Percentiles rank a stretch among this genome's conserved stretches.
These are phyloP conservation scores for Drosophila pseudoobscura DNA, from an alignment of 1,140 invertebrate species.

Conservation along the genomic window DNA sequence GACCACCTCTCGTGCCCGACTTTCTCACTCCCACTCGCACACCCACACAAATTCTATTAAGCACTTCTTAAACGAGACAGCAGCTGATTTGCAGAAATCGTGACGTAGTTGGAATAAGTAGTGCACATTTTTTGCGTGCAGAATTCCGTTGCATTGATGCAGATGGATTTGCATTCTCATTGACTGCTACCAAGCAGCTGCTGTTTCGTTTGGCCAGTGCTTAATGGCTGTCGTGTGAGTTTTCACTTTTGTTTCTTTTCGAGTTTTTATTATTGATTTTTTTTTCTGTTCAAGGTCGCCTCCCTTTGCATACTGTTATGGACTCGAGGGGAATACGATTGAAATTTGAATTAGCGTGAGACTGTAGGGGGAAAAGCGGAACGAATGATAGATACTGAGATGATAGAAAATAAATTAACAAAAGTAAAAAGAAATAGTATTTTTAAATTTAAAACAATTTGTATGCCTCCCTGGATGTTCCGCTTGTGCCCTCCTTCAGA, in stretches of 20 bases:
- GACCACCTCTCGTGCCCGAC: not conserved
- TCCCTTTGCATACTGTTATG: constrained; percentile 12
- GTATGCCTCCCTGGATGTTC: too few relatives aligned
- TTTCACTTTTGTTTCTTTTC: constrained; percentile 55
- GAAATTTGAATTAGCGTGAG: constrained; percentile 28
- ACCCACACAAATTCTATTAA: not conserved
- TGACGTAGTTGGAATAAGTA: too few relatives aligned
- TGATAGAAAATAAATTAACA: too few relatives aligned
- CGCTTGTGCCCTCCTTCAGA: too few relatives aligned
- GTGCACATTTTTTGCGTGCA: too few relatives aligned
- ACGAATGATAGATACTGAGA: too few relatives aligned
- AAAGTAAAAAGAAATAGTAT: too few relatives aligned
- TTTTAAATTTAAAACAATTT: too few relatives aligned
- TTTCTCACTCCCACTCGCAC: constrained; percentile 1
- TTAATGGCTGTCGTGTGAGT: constrained; percentile 19
- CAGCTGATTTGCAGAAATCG: too few relatives aligned
- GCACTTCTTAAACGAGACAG: not conserved
- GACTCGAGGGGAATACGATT: constrained; percentile 3
- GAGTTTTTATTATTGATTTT: constrained; percentile 63
- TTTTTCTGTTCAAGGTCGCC: constrained; percentile 52
- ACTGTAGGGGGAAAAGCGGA: too few relatives aligned
- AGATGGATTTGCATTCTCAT: too few relatives aligned
- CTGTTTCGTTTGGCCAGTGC: not conserved
- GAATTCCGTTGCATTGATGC: constrained; percentile 1
- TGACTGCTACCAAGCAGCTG: constrained; percentile 1